These are phyloP conservation scores for Sinonovacula constricta DNA, from an alignment of 1,140 invertebrate species.

Conservation along the genomic window DNA sequence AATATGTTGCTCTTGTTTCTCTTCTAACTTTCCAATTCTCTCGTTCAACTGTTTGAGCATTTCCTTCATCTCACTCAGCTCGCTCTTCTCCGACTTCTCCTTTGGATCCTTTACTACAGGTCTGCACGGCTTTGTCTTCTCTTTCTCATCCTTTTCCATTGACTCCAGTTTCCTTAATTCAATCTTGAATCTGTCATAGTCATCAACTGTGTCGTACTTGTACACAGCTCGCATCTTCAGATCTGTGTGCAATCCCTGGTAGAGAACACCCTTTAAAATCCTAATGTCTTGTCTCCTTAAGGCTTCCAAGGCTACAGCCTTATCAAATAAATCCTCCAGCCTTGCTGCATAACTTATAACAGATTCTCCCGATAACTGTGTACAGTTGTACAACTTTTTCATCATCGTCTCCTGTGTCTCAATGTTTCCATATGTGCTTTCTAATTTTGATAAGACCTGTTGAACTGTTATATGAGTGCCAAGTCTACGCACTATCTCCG, in stretches of 20 bases:
- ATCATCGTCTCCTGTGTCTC: conserved; percentile 11
- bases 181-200: conserved; percentile 13
- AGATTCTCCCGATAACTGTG: neutral
- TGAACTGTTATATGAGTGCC: neutral
- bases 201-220: neutral
- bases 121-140: neutral
- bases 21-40: conserved; percentile 11
- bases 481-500: conserved; percentile 16
- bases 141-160: neutral
- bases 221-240: neutral
- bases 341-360: conserved; percentile 2
- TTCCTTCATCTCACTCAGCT: conserved; percentile 9
- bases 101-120: neutral
- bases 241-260: conserved; percentile 7
- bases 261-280: conserved; percentile 1
- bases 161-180: conserved; percentile 27
- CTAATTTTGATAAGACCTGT: conserved; percentile 1
- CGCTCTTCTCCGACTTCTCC: neutral
- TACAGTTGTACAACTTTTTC: conserved; percentile 26
- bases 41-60: conserved; percentile 2
- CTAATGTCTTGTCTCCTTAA: neutral
- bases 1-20: neutral
- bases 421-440: neutral
- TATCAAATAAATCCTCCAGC: conserved; percentile 23
- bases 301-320: conserved; percentile 9